Evolutionary conservation across 2,113 vertebrate genomes (phyloP), one percentile per base, ranked within the genome.

Genomic region (Struthidea cinerea): DNA sequence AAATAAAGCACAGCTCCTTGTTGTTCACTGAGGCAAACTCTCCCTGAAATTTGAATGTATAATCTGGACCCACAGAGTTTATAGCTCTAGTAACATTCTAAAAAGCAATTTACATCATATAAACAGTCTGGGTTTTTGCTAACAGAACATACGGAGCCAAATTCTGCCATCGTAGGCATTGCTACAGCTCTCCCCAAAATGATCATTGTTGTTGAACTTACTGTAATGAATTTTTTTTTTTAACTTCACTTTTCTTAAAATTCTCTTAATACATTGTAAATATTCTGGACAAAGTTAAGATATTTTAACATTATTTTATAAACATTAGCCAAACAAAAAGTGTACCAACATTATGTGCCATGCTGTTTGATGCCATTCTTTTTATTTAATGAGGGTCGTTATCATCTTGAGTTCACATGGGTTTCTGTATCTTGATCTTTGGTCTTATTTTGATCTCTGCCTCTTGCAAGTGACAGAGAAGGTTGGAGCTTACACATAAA

Each of bases 61-160:
- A 70, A 82, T 39, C 65, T 47, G 44, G 50, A 35, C 69, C 49
- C 6, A 4, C 69, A 24, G 32, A 18, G 35, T 69, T 91, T 63
- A 35, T 37, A 75, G 60, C 37, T 88, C 80, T 81, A 56, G 47
- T 68, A 87, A 91, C 73, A 53, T n/a, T 90, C 87, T 21, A 20
- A 87, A 96, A 97, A 94, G 76, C 85, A 96, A 71, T 95, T 94
- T 82, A 69, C 46, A 84, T 91, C 8, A 30, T 19, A 93, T 42
- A 89, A 96, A 91, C 75, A 78, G 47, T 84, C 90, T 93, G 55
- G 8, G 7, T 24, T 44, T 78, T 92, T 39, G 35, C 84, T 92
- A 83, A 67, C 23, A 68, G 75, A 94, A 64, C 49, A 65, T 71
- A 94, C 0, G 49, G 94, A 94, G 94, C 93, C 92, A 95, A 90